A percentile compares a stretch with the other conserved stretches of the same genome.
phyloP scores from a whole-genome alignment of 2,113 vertebrate genomes.

The Gallinago paraguaiae region DNA sequence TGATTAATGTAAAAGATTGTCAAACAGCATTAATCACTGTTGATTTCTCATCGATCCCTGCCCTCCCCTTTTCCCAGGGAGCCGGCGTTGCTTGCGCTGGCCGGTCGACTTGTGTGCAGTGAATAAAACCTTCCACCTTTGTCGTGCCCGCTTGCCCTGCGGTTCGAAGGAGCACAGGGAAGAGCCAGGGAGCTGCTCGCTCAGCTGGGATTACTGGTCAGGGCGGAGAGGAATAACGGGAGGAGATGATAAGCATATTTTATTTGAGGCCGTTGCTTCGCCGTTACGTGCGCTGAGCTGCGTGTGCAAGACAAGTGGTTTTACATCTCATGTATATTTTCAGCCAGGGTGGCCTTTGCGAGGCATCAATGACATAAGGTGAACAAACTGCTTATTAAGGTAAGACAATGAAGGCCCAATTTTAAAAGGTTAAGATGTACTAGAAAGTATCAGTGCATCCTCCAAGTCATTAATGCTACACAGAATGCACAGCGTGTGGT shows the following conservation, averaged over 20 bases:
- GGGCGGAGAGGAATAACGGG: not conserved
- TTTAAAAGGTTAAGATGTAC: slow-evolving; percentile 83
- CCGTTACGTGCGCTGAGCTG: not conserved
- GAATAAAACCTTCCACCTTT: slow-evolving; percentile 42
- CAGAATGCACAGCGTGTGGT: slow-evolving; percentile 73
- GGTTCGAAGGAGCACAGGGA: not conserved
- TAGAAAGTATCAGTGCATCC: slow-evolving; percentile 75
- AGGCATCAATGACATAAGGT: slow-evolving; percentile 74
- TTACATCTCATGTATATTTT: slow-evolving; percentile 60
- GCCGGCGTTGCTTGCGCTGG: not conserved
- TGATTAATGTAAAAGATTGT: slow-evolving; percentile 72
- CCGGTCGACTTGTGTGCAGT: not conserved
- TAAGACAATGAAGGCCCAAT: slow-evolving; percentile 79
- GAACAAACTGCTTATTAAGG: slow-evolving; percentile 84
- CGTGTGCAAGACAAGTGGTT: not conserved
- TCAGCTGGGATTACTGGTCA: not conserved
- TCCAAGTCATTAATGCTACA: slow-evolving; percentile 76
- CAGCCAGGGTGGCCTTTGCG: slow-evolving; percentile 70
- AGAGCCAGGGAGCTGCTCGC: not conserved
- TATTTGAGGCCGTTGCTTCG: not conserved
- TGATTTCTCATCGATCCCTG: slow-evolving; percentile 60
- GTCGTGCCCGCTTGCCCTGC: not conserved
- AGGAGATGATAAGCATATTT: not conserved
- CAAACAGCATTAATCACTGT: slow-evolving; percentile 69
- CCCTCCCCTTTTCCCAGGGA: not conserved